A percentile compares a stretch with the other conserved stretches of the same genome.
Conservation (phyloP, 2,113 vertebrate genomes). For the Carollia perspicillata region DNA sequence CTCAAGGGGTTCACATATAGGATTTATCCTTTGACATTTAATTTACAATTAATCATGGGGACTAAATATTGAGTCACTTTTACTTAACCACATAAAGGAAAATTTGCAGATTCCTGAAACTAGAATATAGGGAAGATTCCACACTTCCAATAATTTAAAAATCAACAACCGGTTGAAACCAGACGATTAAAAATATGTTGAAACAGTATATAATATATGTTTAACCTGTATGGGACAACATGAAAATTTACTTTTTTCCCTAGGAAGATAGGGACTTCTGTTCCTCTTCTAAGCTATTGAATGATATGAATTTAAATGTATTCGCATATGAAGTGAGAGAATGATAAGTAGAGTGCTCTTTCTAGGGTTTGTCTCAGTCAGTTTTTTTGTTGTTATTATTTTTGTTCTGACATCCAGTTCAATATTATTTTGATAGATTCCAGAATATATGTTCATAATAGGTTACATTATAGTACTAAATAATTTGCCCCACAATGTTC, state of each 20-base stretch:
- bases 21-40: neutral
- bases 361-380: neutral
- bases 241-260: neutral
- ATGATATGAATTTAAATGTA: neutral
- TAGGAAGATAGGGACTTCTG: neutral
- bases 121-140: neutral
- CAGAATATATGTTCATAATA: neutral
- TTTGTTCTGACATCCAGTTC: neutral
- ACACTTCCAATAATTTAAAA: neutral
- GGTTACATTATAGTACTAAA: neutral
- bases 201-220: neutral
- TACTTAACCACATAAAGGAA: neutral
- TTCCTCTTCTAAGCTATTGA: neutral
- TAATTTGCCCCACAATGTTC: neutral
- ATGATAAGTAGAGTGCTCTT: neutral
- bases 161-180: neutral
- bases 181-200: neutral
- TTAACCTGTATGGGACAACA: neutral
- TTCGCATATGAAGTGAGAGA: slow-evolving; percentile 4
- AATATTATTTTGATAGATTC: neutral
- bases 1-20: neutral
- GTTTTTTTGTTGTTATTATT: neutral
- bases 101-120: neutral
- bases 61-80: neutral
- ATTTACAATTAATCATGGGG: neutral